A percentile compares a stretch with the other conserved stretches of the same genome.
These are phyloP conservation scores for Physella acuta DNA, from an alignment of 1,140 invertebrate genomes.

Conservation along the genomic window DNA sequence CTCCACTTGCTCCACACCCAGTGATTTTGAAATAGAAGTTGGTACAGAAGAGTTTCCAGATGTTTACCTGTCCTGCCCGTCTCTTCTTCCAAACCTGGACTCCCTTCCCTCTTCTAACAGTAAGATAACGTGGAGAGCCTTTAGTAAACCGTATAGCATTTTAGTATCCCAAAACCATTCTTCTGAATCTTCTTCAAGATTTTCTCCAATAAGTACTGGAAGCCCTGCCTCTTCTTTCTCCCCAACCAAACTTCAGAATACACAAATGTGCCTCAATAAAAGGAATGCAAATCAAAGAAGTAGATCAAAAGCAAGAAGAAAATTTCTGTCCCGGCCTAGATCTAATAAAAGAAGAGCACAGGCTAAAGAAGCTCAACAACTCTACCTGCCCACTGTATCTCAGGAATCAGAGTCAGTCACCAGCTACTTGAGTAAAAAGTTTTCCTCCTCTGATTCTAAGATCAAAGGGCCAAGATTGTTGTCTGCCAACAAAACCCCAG, in stretches of 20 bases:
- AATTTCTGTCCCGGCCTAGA: neutral
- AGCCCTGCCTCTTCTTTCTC: too few species aligned
- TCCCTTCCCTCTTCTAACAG: neutral
- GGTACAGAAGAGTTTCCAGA: constrained; percentile 15
- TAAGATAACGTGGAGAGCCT: neutral
- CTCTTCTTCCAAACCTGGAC: too few species aligned
- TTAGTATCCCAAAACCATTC: neutral
- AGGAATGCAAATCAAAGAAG: neutral
- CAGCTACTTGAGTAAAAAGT: constrained; percentile 14
- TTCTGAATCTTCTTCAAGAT: too few species aligned
- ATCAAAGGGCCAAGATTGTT: constrained; percentile 16
- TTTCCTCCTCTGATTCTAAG: neutral
- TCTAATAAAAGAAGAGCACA: neutral
- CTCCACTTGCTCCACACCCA: neutral
- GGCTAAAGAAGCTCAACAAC: too few species aligned
- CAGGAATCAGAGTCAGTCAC: constrained; percentile 13
- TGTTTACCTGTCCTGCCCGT: too few species aligned
- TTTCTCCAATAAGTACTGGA: too few species aligned
- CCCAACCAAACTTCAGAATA: too few species aligned
- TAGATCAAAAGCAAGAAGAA: neutral
- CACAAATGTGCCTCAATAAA: too few species aligned
- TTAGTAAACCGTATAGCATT: neutral
- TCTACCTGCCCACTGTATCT: too few species aligned
- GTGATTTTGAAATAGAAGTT: constrained; percentile 20
- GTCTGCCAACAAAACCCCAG: neutral